Base-by-base conservation (phyloP, 1,140 invertebrate genomes). In the Parasteatoda tepidariorum region DNA sequence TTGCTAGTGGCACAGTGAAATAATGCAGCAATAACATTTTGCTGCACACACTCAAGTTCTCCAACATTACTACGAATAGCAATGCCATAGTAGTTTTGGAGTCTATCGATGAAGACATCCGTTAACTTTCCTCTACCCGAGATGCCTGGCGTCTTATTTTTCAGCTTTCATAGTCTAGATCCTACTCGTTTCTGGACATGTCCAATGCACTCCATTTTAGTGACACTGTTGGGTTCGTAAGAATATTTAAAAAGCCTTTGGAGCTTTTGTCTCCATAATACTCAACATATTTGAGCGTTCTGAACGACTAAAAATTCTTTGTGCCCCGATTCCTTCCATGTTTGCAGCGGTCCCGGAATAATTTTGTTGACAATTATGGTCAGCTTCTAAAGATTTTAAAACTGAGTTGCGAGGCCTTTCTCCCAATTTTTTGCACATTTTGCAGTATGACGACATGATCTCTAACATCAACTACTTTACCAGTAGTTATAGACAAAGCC, bases 111-210 rank as follows among this genome's bases (percentile, higher is more conserved):
- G 26, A 71, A 48, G 22, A 3, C 7, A 41, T 48, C 6, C 2
- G 18, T 71, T 7, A 48, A n/a, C 28, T 48, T 71, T 55, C 41
- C 24, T 71, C 48, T 48, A 22, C 41, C 34, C 24, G 3, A 13
- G 74, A 76, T 1, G 6, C 15, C 34, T 31, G 13, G 11, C n/a
- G 67, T 9, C 67, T 18, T 26, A 30, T 76, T 13, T 48, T 54
- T 71, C 48, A 71, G 34, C 48, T 71, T n/a, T 9, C 15, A 0
- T 15, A 71, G 34, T 11, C 34, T 18, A 22, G 34, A 26, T 54
- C n/a, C 34, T 3, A 71, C 62, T 34, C 67, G 24, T 31, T 71
- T 71, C 24, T 71, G 67, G 48, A 71, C 48, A 18, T 71, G 67
- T 4, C 34, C 67, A 28, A 71, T 48, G 24, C 34, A 71, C 26